A percentile compares a stretch with the other conserved stretches of the same genome.
These are phyloP conservation scores for Elysia crispata DNA, from an alignment of 2,888 invertebrate species.

Conservation along the genomic window DNA sequence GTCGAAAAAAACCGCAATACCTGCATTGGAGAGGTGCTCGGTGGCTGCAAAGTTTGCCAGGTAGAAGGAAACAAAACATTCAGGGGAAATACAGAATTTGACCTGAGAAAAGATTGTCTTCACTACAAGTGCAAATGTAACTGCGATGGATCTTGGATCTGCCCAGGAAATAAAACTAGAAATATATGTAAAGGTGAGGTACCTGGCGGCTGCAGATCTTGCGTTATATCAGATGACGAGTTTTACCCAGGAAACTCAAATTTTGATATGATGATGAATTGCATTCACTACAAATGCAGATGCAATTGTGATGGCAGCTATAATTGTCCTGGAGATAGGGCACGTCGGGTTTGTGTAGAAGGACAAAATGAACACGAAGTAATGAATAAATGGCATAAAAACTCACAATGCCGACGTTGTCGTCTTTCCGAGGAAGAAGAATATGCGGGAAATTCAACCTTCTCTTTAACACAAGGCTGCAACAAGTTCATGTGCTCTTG, in stretches of 20 bases:
- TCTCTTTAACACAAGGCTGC: conserved; percentile 63
- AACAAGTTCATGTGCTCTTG: conserved; percentile 64
- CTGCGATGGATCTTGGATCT: conserved; percentile 70
- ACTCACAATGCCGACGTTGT: conserved; percentile 45
- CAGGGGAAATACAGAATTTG: conserved; percentile 62
- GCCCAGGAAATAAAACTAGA: conserved; percentile 62
- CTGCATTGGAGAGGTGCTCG: conserved; percentile 54
- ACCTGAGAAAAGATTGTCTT: conserved; percentile 63
- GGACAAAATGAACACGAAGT: neutral
- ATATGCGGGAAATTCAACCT: conserved; percentile 60
- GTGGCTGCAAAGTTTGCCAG: conserved; percentile 60
- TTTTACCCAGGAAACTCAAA: conserved; percentile 60
- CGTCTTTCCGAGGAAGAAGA: conserved; percentile 49
- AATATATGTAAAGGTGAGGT: conserved; percentile 56
- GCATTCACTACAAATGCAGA: conserved; percentile 64
- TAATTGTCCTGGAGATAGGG: conserved; percentile 64
- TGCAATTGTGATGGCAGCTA: conserved; percentile 70
- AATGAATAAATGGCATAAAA: neutral
- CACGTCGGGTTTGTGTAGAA: conserved; percentile 56
- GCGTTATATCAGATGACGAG: conserved; percentile 57
- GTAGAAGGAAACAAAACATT: conserved; percentile 55
- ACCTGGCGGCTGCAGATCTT: conserved; percentile 58
- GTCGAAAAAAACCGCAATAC: conserved; percentile 60
- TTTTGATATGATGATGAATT: conserved; percentile 65
- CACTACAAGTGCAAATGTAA: conserved; percentile 65